These are phyloP conservation scores for Papilio polytes DNA, from an alignment of 1,140 invertebrate genomes.

Conservation along the genomic window DNA sequence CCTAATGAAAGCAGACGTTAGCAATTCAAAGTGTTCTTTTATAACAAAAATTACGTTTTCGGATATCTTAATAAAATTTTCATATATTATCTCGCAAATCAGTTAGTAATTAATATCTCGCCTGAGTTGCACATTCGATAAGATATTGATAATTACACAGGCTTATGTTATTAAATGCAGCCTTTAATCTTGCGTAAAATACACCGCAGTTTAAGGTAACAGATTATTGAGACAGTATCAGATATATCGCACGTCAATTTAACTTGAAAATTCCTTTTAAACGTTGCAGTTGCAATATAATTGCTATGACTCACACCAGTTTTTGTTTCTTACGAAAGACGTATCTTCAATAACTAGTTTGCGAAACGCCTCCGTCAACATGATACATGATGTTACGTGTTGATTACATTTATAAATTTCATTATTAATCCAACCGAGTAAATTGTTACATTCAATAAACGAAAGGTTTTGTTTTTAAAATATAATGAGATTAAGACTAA, in stretches of 20 bases:
- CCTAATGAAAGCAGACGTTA: too few species aligned
- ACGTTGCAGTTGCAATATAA: conserved; percentile 3
- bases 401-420: background rate
- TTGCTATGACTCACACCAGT: conserved; percentile 23
- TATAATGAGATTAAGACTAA: background rate
- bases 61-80: too few species aligned
- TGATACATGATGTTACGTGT: background rate
- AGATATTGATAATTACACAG: background rate
- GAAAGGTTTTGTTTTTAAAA: background rate
- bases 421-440: background rate
- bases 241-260: conserved; percentile 19
- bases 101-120: too few species aligned
- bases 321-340: conserved; percentile 24
- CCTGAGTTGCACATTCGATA: background rate
- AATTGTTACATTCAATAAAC: background rate
- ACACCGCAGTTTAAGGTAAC: background rate
- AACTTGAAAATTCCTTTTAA: conserved; percentile 32
- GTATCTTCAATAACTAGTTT: conserved; percentile 17
- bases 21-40: too few species aligned
- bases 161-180: background rate
- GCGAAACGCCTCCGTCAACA: background rate
- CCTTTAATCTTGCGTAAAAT: conserved; percentile 1
- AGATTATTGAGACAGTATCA: conserved; percentile 7
- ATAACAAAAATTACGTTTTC: too few species aligned
- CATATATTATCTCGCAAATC: too few species aligned